Evolutionary conservation across 2,113 vertebrate species (phyloP).

Genomic region (Plectropomus leopardus): DNA sequence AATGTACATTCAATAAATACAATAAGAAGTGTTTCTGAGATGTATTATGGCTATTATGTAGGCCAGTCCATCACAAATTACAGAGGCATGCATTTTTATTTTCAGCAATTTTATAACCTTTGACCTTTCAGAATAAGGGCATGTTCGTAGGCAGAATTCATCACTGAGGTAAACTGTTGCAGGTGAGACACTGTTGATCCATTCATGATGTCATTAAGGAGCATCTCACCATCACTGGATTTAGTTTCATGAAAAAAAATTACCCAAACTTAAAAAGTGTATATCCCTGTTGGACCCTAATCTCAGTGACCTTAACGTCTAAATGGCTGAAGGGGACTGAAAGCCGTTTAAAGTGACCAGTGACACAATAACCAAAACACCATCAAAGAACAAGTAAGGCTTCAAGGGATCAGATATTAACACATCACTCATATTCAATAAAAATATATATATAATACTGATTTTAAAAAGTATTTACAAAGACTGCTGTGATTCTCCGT

Average conservation of each 20-base stretch:
- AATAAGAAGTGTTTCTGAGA: conserved; percentile 69
- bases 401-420: conserved; percentile 66
- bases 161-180: conserved; percentile 42
- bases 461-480: conserved; percentile 78
- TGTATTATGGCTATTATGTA: conserved; percentile 65
- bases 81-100: conserved; percentile 49
- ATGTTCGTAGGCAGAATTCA: conserved; percentile 18
- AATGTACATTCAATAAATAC: conserved; percentile 88
- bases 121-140: conserved; percentile 59
- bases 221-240: conserved; percentile 9
- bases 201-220: conserved; percentile 17
- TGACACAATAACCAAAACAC: conserved; percentile 78
- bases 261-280: conserved; percentile 4
- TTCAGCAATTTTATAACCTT: conserved; percentile 36
- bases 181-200: conserved; percentile 34
- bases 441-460: conserved; percentile 57
- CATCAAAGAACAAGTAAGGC: conserved; percentile 63
- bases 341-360: conserved; percentile 84
- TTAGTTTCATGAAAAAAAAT: conserved; percentile 10
- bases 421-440: conserved; percentile 57
- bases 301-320: conserved; percentile 19
- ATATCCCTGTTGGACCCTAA: conserved; percentile 32
- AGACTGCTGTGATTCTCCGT: conserved; percentile 61
- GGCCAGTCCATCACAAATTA: conserved; percentile 50
- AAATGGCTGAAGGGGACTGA: conserved; percentile 42